phyloP scores from a whole-genome alignment of 2,113 vertebrate genomes.

The Sander vitreus region DNA sequence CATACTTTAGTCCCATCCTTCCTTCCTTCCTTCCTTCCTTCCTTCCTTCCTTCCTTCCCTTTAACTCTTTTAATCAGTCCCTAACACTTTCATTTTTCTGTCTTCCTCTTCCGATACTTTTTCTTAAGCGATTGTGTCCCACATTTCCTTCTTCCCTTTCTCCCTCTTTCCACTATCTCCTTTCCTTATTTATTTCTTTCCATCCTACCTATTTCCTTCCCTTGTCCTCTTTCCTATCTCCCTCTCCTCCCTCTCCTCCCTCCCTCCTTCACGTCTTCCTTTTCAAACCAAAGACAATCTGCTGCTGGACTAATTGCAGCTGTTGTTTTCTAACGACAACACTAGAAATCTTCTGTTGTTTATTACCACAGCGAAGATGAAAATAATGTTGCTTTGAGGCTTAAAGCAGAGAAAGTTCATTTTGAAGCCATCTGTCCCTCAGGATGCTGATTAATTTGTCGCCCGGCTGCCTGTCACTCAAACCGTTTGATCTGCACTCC shows the following conservation, averaged over 20 bases:
- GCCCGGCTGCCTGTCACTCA: constrained; percentile 66
- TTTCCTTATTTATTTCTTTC: background rate
- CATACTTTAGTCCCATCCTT: too few species aligned
- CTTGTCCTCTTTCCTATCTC: background rate
- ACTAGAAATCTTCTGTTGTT: constrained; percentile 28
- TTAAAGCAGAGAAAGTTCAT: constrained; percentile 56
- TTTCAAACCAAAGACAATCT: constrained; percentile 46
- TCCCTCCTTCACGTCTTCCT: background rate
- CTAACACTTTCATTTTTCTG: too few species aligned
- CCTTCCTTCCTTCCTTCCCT: background rate
- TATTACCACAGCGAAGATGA: constrained; percentile 19
- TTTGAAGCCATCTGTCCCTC: constrained; percentile 67
- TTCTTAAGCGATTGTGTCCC: too few species aligned
- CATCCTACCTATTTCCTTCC: too few species aligned
- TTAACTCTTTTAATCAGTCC: too few species aligned
- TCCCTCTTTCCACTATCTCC: background rate
- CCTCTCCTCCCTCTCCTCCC: background rate
- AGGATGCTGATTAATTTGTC: constrained; percentile 68
- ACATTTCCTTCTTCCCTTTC: too few species aligned
- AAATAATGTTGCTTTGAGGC: constrained; percentile 55
- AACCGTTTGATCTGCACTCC: constrained; percentile 57
- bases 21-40: background rate
- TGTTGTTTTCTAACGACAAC: constrained; percentile 41
- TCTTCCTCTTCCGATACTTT: too few species aligned
- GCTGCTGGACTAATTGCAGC: constrained; percentile 48